Percentiles rank a stretch among this genome's conserved stretches.
Conservation (phyloP, 2,888 invertebrate species). For the Trachelus iudaicus region DNA sequence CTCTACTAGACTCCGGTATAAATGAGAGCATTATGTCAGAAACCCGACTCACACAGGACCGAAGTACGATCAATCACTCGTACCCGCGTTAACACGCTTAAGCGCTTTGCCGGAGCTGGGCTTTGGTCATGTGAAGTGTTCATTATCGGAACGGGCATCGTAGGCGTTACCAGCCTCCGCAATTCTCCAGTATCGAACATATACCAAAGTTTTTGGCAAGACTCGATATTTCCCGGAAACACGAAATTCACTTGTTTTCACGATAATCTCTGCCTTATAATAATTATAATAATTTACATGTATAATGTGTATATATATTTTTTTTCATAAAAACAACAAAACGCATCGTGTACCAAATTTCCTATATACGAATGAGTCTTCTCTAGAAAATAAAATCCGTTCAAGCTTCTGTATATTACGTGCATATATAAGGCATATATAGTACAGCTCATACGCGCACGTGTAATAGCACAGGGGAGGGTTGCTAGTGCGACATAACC, state of each 20-base stretch:
- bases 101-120: constrained; percentile 40
- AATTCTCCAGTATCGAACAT: neutral
- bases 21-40: constrained; percentile 53
- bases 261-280: neutral
- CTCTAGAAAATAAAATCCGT: neutral
- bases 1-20: constrained; percentile 6
- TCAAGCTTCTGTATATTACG: neutral
- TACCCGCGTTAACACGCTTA: constrained; percentile 43
- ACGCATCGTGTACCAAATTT: neutral
- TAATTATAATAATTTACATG: neutral
- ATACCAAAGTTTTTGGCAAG: constrained; percentile 8
- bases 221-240: constrained; percentile 16
- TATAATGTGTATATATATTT: neutral
- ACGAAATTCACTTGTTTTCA: constrained; percentile 18
- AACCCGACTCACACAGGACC: constrained; percentile 27
- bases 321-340: neutral
- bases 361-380: neutral
- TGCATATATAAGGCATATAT: neutral
- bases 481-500: constrained; percentile 27
- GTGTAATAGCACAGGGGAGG: constrained; percentile 10
- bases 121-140: constrained; percentile 30
- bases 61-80: constrained; percentile 56
- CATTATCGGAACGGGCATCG: constrained; percentile 41
- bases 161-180: constrained; percentile 26
- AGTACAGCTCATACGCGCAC: neutral